Evolutionary conservation across 2,888 invertebrate genomes (phyloP), one percentile per base, ranked within the genome.

Genomic region (Chesias legatella): DNA sequence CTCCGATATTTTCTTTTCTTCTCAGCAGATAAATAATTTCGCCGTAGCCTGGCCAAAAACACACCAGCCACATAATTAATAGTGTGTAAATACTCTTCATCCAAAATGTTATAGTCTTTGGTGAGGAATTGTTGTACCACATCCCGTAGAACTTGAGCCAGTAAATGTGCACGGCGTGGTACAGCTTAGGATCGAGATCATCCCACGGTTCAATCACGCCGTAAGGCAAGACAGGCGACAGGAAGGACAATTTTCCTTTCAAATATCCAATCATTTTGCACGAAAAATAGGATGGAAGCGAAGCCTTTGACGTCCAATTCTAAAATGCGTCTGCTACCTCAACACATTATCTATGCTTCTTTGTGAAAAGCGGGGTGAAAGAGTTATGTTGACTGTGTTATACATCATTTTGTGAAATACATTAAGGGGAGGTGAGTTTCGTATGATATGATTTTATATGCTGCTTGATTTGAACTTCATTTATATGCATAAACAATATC

Each of bases 1-100:
- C 90, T 40, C 90, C 91, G 56, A 92, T 90, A 61, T 89, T 90
- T 58, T 90, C 90, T 38, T 88, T 84, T 53, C 91, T 91, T 75
- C 89, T 91, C 43, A 92, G 89, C 60, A 93, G 91, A 84, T 93
- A 93, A 75, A 92, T 90, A 71, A 91, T 85, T 73, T 91, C 91
- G 10, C 91, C 91, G 29, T 89, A 86, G 49, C 89, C 86, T 37
- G 88, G 88, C 51, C 88, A 60, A 60, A 88, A 74, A 64, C 85
- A 86, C 31, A 88, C 85, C n/a, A 88, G 70, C 70, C 74, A 86
- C 56, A 88, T 63, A 38, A 88, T 78, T 25, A 67, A 33, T 11
- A 73, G 31, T 1, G 79, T 75, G 50, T 88, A 89, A 11, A 71
- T 36, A 51, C 78, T 58, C 45, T 76, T 75, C 7, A 78, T 36